Conservation (phyloP, 2,113 vertebrate genomes). For the Antechinus flavipes region DNA sequence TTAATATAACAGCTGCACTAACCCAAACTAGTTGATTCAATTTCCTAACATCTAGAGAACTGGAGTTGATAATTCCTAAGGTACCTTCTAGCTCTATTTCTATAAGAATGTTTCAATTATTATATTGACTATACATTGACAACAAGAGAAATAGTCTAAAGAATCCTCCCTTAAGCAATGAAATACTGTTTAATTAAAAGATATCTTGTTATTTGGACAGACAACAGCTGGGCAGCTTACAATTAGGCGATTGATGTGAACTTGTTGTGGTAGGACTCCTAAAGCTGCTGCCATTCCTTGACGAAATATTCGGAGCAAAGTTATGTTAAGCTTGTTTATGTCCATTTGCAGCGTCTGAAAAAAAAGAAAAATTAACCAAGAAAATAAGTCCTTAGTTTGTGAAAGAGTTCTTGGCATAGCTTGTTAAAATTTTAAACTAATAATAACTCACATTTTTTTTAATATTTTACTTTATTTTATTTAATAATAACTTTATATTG, state of each 20-base stretch:
- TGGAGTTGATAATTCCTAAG: neutral
- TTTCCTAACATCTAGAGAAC: neutral
- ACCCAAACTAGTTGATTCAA: neutral
- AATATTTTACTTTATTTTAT: too few relatives aligned
- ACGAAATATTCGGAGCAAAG: conserved; percentile 92
- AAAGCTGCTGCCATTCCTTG: conserved; percentile 93
- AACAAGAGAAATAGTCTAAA: neutral
- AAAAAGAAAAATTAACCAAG: conserved; percentile 53
- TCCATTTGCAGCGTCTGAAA: conserved; percentile 94
- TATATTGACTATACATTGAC: neutral
- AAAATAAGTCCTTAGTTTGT: conserved; percentile 44
- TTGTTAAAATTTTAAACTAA: neutral
- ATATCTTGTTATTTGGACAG: conserved; percentile 12
- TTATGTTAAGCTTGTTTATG: conserved; percentile 91
- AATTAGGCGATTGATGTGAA: conserved; percentile 95
- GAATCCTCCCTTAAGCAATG: neutral
- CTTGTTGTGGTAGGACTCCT: conserved; percentile 89
- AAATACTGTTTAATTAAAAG: neutral
- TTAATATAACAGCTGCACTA: too few relatives aligned
- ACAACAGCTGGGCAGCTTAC: conserved; percentile 83
- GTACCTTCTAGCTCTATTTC: neutral
- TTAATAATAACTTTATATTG: too few relatives aligned
- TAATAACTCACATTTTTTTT: too few relatives aligned
- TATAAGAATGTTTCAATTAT: neutral
- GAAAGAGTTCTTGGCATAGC: conserved; percentile 44